Conservation (phyloP, 1,140 invertebrate species). For the Rhopalosiphum padi region DNA sequence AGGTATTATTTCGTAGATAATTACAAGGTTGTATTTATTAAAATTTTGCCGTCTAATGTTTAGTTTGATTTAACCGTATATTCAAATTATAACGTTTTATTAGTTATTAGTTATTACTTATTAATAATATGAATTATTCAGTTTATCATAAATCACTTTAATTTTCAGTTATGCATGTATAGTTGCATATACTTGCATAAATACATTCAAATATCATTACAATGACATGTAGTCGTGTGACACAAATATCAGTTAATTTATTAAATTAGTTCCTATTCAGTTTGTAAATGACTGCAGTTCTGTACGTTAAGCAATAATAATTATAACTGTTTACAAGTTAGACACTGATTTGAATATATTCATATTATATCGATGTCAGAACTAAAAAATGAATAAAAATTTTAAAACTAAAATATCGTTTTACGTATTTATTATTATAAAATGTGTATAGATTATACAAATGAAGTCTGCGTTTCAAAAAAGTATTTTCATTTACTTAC, state of each 20-base stretch:
- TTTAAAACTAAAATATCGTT: background rate
- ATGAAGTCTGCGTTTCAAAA: background rate
- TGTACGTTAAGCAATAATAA: background rate
- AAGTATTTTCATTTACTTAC: background rate
- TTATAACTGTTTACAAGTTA: background rate
- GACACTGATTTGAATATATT: background rate
- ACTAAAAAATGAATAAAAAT: background rate
- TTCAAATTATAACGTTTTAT: background rate
- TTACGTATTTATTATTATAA: background rate
- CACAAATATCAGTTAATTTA: background rate
- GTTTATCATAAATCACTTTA: background rate
- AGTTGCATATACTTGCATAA: background rate
- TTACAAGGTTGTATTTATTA: background rate
- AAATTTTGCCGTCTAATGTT: background rate
- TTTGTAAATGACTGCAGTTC: background rate
- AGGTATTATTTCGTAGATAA: background rate
- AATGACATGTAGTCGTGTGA: background rate
- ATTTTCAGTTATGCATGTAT: background rate
- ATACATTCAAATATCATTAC: background rate
- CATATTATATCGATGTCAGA: background rate
- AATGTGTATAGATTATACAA: background rate
- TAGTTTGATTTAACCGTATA: background rate
- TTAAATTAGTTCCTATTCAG: background rate
- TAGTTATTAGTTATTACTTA: background rate
- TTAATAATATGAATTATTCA: conserved; percentile 10